phyloP scores from a whole-genome alignment of 2,113 vertebrate genomes.

The Cercopithecus mona region DNA sequence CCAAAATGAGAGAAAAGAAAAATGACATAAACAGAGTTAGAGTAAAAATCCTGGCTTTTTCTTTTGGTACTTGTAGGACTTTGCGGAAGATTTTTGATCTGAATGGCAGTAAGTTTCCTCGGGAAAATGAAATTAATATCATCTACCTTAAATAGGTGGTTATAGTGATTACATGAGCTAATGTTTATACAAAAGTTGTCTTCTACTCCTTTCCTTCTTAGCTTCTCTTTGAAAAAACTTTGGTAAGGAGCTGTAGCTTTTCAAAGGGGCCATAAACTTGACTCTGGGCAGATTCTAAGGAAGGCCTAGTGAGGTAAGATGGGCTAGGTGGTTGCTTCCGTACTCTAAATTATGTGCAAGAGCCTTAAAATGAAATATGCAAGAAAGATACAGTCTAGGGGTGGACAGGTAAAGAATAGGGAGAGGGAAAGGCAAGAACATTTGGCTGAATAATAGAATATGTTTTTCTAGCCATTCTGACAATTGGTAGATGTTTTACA shows the following conservation, averaged over 20 bases:
- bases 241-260: neutral
- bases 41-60: neutral
- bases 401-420: neutral
- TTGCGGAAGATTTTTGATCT: neutral
- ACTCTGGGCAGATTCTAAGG: neutral
- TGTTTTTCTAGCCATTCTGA: neutral
- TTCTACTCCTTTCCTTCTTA: neutral
- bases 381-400: neutral
- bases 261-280: neutral
- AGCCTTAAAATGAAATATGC: neutral
- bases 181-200: neutral
- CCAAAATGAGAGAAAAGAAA: neutral
- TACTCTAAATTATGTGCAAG: neutral
- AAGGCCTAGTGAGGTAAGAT: neutral
- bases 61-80: neutral
- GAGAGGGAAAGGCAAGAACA: neutral
- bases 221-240: neutral
- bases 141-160: neutral
- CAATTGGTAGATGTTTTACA: neutral
- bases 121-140: neutral
- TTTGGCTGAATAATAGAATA: neutral
- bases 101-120: neutral
- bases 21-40: neutral
- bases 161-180: neutral
- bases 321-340: neutral